phyloP scores from a whole-genome alignment of 2,797 vertebrate genomes.

The Mastacembelus armatus region DNA sequence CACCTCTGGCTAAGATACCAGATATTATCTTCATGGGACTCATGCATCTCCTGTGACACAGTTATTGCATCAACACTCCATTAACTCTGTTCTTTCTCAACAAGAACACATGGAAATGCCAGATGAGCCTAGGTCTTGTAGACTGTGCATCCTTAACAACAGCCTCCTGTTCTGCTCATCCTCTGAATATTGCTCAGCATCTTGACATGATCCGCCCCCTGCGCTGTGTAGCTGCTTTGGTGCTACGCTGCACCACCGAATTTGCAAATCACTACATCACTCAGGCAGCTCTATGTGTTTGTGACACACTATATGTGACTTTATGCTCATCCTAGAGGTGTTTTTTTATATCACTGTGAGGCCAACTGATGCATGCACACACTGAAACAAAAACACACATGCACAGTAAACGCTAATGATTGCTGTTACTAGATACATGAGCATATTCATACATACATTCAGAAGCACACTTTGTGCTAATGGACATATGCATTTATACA shows the following conservation, averaged over 20 bases:
- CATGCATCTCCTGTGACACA: slow-evolving; percentile 10
- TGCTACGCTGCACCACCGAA: slow-evolving; percentile 19
- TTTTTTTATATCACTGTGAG: slow-evolving; percentile 18
- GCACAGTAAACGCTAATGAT: background rate
- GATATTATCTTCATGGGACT: slow-evolving; percentile 25
- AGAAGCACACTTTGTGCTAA: slow-evolving; percentile 11
- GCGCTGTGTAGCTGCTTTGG: slow-evolving; percentile 11
- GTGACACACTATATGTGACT: slow-evolving; percentile 9
- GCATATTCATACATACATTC: background rate
- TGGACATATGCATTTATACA: slow-evolving; percentile 23
- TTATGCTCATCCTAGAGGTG: slow-evolving; percentile 12
- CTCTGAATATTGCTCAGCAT: slow-evolving; percentile 36
- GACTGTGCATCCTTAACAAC: slow-evolving; percentile 23
- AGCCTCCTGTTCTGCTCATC: slow-evolving; percentile 29
- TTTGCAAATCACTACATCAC: slow-evolving; percentile 36
- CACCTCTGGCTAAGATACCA: slow-evolving; percentile 7
- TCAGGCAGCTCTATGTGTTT: slow-evolving; percentile 15
- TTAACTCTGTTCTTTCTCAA: background rate
- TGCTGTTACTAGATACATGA: background rate
- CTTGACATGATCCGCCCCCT: slow-evolving; percentile 37
- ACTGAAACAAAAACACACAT: background rate
- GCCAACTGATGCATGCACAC: slow-evolving; percentile 13
- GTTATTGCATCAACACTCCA: background rate
- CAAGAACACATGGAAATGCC: slow-evolving; percentile 5
- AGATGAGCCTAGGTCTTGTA: slow-evolving; percentile 2